Conservation (phyloP, 2,113 vertebrate genomes). For the Urocitellus parryii region DNA sequence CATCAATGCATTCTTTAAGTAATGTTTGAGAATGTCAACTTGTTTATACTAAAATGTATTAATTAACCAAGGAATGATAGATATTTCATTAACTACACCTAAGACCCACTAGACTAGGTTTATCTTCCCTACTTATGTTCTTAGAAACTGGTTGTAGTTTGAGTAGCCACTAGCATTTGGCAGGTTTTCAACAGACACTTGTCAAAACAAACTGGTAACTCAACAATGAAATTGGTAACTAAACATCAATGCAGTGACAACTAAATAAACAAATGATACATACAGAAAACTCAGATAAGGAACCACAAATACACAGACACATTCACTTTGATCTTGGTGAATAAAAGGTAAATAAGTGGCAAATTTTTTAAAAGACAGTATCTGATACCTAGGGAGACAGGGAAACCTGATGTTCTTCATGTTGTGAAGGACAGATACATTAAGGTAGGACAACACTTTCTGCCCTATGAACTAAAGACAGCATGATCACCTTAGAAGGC, state of each 20-base stretch:
- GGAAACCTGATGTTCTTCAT: not conserved
- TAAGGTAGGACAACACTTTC: too few species aligned
- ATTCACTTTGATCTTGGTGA: not conserved
- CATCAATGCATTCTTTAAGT: not conserved
- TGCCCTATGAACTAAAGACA: not conserved
- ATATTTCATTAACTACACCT: not conserved
- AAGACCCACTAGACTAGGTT: not conserved
- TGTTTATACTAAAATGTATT: not conserved
- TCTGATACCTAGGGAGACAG: too few species aligned
- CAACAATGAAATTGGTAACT: not conserved
- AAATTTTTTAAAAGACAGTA: not conserved
- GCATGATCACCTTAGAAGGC: not conserved
- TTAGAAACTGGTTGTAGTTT: not conserved
- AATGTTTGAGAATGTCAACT: not conserved
- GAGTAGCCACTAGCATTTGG: not conserved
- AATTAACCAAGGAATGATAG: not conserved
- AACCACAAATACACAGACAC: not conserved
- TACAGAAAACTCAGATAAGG: not conserved
- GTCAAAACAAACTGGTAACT: not conserved
- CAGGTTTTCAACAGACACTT: not conserved
- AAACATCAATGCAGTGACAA: not conserved
- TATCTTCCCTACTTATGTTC: not conserved
- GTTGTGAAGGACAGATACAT: rapidly evolving
- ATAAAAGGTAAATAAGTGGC: not conserved
- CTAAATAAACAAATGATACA: not conserved